Base-by-base conservation (phyloP, 2,888 invertebrate species). In the Caenorhabditis sulstoni region DNA sequence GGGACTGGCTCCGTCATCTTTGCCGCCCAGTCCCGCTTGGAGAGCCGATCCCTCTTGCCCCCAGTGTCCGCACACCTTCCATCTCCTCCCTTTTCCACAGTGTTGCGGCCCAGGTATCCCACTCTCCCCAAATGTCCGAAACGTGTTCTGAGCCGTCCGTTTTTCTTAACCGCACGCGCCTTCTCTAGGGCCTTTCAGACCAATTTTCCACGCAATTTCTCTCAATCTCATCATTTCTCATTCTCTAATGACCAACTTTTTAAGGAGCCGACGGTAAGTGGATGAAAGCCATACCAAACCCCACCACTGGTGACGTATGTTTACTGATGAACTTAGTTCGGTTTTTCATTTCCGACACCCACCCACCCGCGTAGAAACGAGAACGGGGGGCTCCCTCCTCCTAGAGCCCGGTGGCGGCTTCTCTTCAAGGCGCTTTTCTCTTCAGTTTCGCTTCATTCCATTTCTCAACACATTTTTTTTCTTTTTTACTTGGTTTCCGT, bases 261-360 rank as follows among this genome's bases (percentile, higher is more conserved):
- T 79, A 74, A 79, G 79, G 79, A 79, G 70, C 74, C 68, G 79
- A 79, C 52, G 79, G 79, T 79, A 79, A 79, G 79, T 79, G 76
- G 64, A 68, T 58, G 49, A 57, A 39, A 44, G 23, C 20, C 73
- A 39, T 23, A 23, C 29, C 29, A 29, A 50, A 57, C 35, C 47
- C 41, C 47, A 35, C 23, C 20, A 47, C 41, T 64, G 79, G 73
- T 67, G 68, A 73, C 79, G 79, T 77, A 73, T 73, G 76, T 77
- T 74, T 81, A 39, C 45, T 39, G 49, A 37, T 53, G 39, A 61
- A 52, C 52, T 74, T 79, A 74, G 65, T 74, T 74, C 37, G 41
- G 58, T 52, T 66, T 65, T 62, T 71, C 61, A 62, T 62, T 62
- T 62, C 52, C 58, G 18, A 20, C n/a, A 23, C 44, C 59, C 44